Evolutionary conservation across 30 jellyfish, hydroid and myxozoan genomes (phyloP).

Genomic region (Hydra vulgaris): DNA sequence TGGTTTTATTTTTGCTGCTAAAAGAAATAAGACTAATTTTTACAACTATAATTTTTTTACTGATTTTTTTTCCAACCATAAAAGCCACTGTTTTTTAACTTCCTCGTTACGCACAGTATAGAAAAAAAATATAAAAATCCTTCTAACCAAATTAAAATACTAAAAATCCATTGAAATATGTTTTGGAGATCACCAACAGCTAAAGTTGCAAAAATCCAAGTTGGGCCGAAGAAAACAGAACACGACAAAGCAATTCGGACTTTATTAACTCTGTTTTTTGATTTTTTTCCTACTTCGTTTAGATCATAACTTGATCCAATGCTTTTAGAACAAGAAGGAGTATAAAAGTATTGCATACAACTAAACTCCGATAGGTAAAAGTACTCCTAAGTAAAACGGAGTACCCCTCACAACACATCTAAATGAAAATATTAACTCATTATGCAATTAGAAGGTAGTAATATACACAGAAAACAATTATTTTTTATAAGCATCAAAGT

Average conservation of each 20-base stretch:
- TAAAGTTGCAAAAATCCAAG: conserved; percentile 26
- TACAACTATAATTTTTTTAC: no score
- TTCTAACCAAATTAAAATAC: conserved; percentile 29
- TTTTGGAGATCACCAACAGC: conserved; percentile 33
- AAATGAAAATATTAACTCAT: not conserved
- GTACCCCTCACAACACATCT: conserved; percentile 31
- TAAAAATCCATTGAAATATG: conserved; percentile 29
- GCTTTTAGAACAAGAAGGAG: conserved; percentile 14
- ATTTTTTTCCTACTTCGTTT: not conserved
- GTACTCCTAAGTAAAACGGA: conserved; percentile 22
- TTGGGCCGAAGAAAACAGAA: conserved; percentile 26
- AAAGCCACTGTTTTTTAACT: conserved; percentile 25
- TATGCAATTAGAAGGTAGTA: not conserved
- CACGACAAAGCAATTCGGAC: conserved; percentile 34
- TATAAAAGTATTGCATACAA: conserved; percentile 13
- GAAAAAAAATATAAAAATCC: conserved; percentile 27
- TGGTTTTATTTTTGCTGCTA: no score
- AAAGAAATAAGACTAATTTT: no score
- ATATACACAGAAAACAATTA: not conserved
- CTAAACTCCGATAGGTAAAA: conserved; percentile 6
- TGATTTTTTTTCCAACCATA: no score
- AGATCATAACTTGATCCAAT: conserved; percentile 12
- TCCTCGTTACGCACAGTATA: conserved; percentile 13
- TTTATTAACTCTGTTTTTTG: conserved; percentile 10
- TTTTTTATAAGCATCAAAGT: no score